phyloP scores from a whole-genome alignment of 2,888 invertebrate genomes.

The Agrotis ipsilon region DNA sequence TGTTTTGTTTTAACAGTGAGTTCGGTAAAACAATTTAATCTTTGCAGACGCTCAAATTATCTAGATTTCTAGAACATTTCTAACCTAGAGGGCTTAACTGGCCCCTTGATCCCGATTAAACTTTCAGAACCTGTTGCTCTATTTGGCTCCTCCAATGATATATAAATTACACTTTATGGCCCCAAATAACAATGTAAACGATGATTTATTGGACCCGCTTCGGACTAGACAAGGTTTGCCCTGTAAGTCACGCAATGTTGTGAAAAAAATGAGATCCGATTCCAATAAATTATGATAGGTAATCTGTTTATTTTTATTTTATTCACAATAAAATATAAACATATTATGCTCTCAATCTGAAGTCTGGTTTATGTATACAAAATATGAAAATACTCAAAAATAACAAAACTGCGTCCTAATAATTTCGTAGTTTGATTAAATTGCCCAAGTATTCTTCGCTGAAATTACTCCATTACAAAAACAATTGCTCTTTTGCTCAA shows the following conservation, averaged over 20 bases:
- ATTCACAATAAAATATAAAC: not conserved
- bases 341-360: not conserved
- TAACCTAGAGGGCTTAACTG: slow-evolving; percentile 5
- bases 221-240: slow-evolving; percentile 15
- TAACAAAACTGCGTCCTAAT: not conserved
- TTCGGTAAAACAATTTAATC: not conserved
- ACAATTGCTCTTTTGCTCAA: slow-evolving; percentile 35
- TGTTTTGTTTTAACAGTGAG: too few relatives aligned
- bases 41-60: not conserved
- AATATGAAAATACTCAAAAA: slow-evolving; percentile 9
- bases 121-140: slow-evolving; percentile 45
- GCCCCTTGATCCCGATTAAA: not conserved
- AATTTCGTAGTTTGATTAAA: not conserved
- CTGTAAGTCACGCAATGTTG: slow-evolving; percentile 4
- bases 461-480: slow-evolving; percentile 37
- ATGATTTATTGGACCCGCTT: slow-evolving; percentile 35
- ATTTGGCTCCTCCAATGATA: slow-evolving; percentile 26
- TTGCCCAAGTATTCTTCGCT: not conserved
- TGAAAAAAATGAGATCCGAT: slow-evolving; percentile 1
- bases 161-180: slow-evolving; percentile 40
- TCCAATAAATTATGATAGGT: not conserved
- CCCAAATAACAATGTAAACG: slow-evolving; percentile 35
- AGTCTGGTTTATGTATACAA: not conserved
- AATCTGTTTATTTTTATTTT: not conserved
- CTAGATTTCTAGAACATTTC: slow-evolving; percentile 8